Evolutionary conservation across 1,140 invertebrate species (phyloP).

Genomic region (Aphelinus atriplicis): DNA sequence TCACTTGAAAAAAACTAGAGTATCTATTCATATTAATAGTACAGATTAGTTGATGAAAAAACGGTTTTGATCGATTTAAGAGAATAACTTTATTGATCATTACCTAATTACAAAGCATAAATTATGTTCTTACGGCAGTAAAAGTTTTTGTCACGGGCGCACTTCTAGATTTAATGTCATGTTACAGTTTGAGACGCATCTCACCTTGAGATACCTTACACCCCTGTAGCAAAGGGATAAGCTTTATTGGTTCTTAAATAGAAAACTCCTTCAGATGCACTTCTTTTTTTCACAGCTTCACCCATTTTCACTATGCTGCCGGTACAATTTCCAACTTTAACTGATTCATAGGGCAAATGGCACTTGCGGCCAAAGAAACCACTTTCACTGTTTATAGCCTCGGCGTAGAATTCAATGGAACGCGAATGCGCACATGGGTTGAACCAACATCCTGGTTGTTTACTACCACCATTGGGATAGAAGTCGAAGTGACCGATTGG

Average conservation of each 20-base stretch:
- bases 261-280: background rate
- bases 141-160: too few relatives aligned
- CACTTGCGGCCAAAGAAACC: conserved; percentile 49
- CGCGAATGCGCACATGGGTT: conserved; percentile 47
- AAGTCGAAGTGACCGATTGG: conserved; percentile 69
- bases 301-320: conserved; percentile 15
- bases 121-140: too few relatives aligned
- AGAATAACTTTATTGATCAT: too few relatives aligned
- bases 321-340: background rate
- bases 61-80: too few relatives aligned
- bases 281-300: background rate
- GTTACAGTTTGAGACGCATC: too few relatives aligned
- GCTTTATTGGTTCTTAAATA: conserved; percentile 21
- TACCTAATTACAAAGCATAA: too few relatives aligned
- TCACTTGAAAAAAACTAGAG: too few relatives aligned
- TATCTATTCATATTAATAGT: too few relatives aligned
- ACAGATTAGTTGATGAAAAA: too few relatives aligned
- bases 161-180: too few relatives aligned
- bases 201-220: background rate
- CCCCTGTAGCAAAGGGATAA: conserved; percentile 15
- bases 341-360: background rate
- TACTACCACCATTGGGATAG: conserved; percentile 72
- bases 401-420: conserved; percentile 45
- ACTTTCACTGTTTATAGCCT: conserved; percentile 40
- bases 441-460: conserved; percentile 74